Evolutionary conservation across 1,140 invertebrate genomes (phyloP).

Genomic region (Drosophila tsacasi): DNA sequence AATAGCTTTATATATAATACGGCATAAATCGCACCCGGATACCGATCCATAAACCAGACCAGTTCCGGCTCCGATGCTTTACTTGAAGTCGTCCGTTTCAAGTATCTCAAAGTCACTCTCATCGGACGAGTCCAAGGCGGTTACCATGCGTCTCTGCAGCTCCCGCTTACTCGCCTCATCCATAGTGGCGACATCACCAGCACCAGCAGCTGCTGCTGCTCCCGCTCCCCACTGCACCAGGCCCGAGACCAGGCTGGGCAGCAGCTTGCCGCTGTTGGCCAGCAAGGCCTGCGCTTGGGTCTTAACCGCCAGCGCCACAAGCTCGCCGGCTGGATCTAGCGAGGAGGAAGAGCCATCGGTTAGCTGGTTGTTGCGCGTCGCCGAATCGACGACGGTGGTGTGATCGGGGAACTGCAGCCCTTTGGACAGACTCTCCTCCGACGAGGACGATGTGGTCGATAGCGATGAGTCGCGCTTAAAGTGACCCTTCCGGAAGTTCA

Average conservation of each 20-base stretch:
- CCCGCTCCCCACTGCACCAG: slow-evolving; percentile 68
- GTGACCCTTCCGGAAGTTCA: slow-evolving; percentile 78
- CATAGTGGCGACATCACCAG: not conserved
- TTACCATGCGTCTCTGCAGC: slow-evolving; percentile 57
- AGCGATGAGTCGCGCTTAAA: slow-evolving; percentile 81
- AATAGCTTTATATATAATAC: slow-evolving; percentile 73
- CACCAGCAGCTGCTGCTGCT: not conserved
- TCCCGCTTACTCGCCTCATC: slow-evolving; percentile 23
- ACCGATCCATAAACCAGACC: slow-evolving; percentile 10
- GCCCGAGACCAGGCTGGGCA: slow-evolving; percentile 69
- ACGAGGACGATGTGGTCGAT: slow-evolving; percentile 81
- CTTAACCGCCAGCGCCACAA: slow-evolving; percentile 59
- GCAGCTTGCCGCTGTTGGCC: slow-evolving; percentile 46
- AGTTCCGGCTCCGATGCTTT: slow-evolving; percentile 32
- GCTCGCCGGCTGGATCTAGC: slow-evolving; percentile 25
- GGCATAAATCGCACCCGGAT: slow-evolving; percentile 14
- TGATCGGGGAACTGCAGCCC: slow-evolving; percentile 81
- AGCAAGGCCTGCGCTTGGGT: slow-evolving; percentile 61
- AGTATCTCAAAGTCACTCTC: slow-evolving; percentile 85
- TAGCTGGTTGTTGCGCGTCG: slow-evolving; percentile 30
- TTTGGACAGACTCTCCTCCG: slow-evolving; percentile 81
- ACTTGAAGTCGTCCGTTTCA: slow-evolving; percentile 79
- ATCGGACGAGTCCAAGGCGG: slow-evolving; percentile 74
- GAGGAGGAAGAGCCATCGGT: slow-evolving; percentile 15
- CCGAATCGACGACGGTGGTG: slow-evolving; percentile 60